Evolutionary conservation across 2,797 vertebrate species (phyloP).

Genomic region (Otolemur crassicaudatus): DNA sequence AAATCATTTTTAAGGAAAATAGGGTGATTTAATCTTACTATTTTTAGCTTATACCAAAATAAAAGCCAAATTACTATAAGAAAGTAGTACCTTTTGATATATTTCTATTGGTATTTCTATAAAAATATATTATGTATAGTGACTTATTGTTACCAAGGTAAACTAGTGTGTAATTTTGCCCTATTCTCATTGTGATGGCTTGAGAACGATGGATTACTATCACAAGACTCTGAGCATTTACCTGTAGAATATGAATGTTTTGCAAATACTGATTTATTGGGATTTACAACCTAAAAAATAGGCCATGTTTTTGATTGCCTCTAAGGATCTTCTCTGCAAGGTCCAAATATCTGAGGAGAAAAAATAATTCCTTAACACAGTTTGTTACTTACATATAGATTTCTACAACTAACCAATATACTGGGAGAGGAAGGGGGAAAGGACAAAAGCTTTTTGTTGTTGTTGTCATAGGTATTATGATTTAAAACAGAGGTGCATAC

Average conservation of each 20-base stretch:
- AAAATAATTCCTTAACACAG: constrained; percentile 54
- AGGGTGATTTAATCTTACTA: not conserved
- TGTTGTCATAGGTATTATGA: not conserved
- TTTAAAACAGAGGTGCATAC: not conserved
- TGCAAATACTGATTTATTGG: constrained; percentile 70
- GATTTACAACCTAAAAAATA: constrained; percentile 74
- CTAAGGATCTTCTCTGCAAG: constrained; percentile 73
- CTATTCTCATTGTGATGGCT: not conserved
- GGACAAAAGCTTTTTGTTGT: not conserved
- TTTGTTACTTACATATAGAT: constrained; percentile 64
- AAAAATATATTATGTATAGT: not conserved
- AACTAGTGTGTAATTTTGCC: constrained; percentile 13
- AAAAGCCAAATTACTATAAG: not conserved
- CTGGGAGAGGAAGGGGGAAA: not conserved
- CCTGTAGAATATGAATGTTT: constrained; percentile 69
- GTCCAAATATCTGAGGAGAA: not conserved
- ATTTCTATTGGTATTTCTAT: not conserved
- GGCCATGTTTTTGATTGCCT: constrained; percentile 41
- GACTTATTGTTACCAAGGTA: constrained; percentile 61
- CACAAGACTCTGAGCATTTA: constrained; percentile 70
- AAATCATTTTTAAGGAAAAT: not conserved
- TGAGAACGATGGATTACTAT: constrained; percentile 69
- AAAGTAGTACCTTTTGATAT: not conserved
- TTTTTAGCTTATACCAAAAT: not conserved
- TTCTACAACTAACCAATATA: not conserved